A percentile compares a stretch with the other conserved stretches of the same genome.
Evolutionary conservation across 2,113 vertebrate species (phyloP).

Genomic region (Erythrocercus mccallii): DNA sequence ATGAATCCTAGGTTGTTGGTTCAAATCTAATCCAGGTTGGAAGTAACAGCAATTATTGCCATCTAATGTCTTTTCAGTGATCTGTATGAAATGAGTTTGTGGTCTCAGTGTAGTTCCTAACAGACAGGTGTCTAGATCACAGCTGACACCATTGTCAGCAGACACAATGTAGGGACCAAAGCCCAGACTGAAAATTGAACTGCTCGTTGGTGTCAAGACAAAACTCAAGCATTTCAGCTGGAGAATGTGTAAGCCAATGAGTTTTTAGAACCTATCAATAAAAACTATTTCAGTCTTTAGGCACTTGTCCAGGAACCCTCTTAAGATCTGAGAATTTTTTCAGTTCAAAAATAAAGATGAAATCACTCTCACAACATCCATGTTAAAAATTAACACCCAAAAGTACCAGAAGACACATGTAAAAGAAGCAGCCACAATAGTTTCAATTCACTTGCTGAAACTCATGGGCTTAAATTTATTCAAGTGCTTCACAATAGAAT

Average conservation of each 20-base stretch:
- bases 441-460: neutral
- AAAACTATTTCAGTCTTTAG: neutral
- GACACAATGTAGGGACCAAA: neutral
- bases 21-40: constrained; percentile 53
- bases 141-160: neutral
- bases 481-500: neutral
- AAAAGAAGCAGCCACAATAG: neutral
- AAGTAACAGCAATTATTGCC: constrained; percentile 46
- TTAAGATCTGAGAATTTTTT: neutral
- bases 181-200: neutral
- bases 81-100: constrained; percentile 54
- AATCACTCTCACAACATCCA: neutral
- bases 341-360: neutral
- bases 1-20: constrained; percentile 31
- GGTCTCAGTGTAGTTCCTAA: constrained; percentile 11
- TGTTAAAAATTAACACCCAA: neutral
- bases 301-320: neutral
- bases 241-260: neutral
- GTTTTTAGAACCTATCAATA: neutral
- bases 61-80: constrained; percentile 35
- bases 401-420: neutral
- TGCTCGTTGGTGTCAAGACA: neutral
- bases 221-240: neutral
- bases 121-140: constrained; percentile 20
- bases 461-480: neutral